These are phyloP conservation scores for Montipora capitata DNA, from an alignment of 92 coral and sea anemone species.

Conservation along the genomic window DNA sequence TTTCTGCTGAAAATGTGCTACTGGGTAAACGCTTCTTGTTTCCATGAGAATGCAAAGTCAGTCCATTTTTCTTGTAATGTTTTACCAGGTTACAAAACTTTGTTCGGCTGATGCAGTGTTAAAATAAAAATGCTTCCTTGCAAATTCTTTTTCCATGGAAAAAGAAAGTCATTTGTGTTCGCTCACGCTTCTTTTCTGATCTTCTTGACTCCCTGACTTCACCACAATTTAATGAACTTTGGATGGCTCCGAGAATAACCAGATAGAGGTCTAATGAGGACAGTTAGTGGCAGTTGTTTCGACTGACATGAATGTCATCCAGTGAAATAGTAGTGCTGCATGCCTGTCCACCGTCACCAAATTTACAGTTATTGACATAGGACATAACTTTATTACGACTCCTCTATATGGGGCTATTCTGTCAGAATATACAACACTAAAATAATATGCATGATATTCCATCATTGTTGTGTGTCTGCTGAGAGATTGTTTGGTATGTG, in stretches of 20 bases:
- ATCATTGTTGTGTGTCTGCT: not conserved
- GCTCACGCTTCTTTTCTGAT: slow-evolving; percentile 30
- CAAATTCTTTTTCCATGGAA: too few species aligned
- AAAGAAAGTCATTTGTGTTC: too few species aligned
- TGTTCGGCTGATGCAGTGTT: slow-evolving; percentile 9
- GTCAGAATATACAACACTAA: too few species aligned
- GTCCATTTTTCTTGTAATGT: slow-evolving; percentile 32
- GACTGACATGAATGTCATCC: too few species aligned
- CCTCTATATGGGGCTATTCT: too few species aligned
- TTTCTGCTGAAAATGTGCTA: slow-evolving; percentile 16
- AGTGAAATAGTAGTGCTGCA: too few species aligned
- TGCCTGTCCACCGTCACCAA: too few species aligned
- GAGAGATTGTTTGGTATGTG: not conserved
- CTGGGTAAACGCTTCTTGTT: slow-evolving; percentile 43
- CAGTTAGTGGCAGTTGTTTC: slow-evolving; percentile 35
- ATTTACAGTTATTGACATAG: slow-evolving; percentile 37
- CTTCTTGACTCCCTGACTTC: slow-evolving; percentile 18
- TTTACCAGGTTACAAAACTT: slow-evolving; percentile 3
- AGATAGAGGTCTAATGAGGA: not conserved
- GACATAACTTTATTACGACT: slow-evolving; percentile 2
- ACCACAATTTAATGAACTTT: slow-evolving; percentile 29
- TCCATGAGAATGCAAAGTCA: slow-evolving; percentile 29
- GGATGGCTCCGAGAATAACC: not conserved
- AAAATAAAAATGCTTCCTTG: too few species aligned
- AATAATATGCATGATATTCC: too few species aligned